phyloP scores from a whole-genome alignment of 2,888 invertebrate species.

The Leucophenga montana region DNA sequence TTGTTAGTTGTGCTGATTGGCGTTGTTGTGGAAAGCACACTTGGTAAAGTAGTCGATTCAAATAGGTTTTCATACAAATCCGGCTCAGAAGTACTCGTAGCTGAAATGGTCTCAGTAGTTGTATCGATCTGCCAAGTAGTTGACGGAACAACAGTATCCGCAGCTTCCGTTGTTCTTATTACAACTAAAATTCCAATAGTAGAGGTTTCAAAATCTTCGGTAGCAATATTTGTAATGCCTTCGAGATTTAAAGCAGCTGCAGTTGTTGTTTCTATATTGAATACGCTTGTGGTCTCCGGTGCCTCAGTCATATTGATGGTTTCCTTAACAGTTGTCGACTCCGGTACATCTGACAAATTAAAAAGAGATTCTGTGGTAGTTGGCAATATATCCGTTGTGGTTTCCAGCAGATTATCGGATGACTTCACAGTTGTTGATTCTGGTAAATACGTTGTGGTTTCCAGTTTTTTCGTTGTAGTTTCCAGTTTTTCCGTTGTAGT shows the following conservation, averaged over 20 bases:
- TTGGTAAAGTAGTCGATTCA: background rate
- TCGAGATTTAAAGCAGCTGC: background rate
- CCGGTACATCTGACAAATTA: background rate
- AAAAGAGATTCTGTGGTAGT: background rate
- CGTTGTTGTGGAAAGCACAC: background rate
- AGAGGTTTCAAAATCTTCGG: too few relatives aligned
- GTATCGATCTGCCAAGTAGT: background rate
- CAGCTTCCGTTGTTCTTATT: too few relatives aligned
- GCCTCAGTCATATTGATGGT: background rate
- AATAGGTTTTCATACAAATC: background rate
- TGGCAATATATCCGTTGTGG: background rate
- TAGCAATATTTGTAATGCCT: slow-evolving; percentile 9
- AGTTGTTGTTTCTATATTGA: background rate
- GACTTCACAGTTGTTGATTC: background rate
- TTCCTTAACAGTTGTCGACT: background rate
- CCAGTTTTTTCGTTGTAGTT: background rate
- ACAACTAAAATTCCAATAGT: too few relatives aligned
- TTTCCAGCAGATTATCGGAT: background rate
- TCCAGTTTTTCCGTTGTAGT: background rate
- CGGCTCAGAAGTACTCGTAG: too few relatives aligned
- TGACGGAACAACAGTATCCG: too few relatives aligned
- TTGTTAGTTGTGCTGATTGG: background rate
- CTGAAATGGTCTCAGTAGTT: too few relatives aligned
- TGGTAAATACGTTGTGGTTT: slow-evolving; percentile 19
- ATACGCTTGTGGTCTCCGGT: slow-evolving; percentile 16